Conservation (phyloP, 2,888 invertebrate species). For the Abrostola tripartita region DNA sequence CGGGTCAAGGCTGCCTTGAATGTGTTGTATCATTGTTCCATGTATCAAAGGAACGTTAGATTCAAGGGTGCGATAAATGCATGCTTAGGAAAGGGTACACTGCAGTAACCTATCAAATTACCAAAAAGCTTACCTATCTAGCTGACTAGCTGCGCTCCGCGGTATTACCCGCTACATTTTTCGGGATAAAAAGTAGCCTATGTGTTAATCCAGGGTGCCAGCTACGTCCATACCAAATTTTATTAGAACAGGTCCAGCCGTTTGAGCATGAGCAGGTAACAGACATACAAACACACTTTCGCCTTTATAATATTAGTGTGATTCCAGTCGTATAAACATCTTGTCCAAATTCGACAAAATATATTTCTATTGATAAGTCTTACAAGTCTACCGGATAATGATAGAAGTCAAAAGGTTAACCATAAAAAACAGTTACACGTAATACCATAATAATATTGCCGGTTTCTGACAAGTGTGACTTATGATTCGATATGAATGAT, state of each 20-base stretch:
- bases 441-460: slow-evolving; percentile 21
- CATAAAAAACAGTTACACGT: slow-evolving; percentile 22
- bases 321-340: neutral
- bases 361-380: slow-evolving; percentile 24
- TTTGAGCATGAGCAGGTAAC: too few relatives aligned
- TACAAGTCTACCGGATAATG: slow-evolving; percentile 19
- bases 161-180: too few relatives aligned
- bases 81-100: neutral
- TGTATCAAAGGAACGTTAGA: slow-evolving; percentile 14
- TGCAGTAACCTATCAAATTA: too few relatives aligned
- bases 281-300: too few relatives aligned
- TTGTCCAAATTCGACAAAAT: neutral
- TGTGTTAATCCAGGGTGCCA: too few relatives aligned
- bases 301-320: too few relatives aligned
- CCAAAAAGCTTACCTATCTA: too few relatives aligned
- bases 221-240: too few relatives aligned
- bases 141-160: too few relatives aligned
- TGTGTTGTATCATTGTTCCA: slow-evolving; percentile 50
- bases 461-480: slow-evolving; percentile 32
- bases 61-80: slow-evolving; percentile 5
- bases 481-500: slow-evolving; percentile 31
- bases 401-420: slow-evolving; percentile 33
- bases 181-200: too few relatives aligned
- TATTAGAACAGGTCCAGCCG: too few relatives aligned
- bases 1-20: slow-evolving; percentile 70